These are phyloP conservation scores for Caenorhabditis becei DNA, from an alignment of 2,888 invertebrate genomes.

Conservation along the genomic window DNA sequence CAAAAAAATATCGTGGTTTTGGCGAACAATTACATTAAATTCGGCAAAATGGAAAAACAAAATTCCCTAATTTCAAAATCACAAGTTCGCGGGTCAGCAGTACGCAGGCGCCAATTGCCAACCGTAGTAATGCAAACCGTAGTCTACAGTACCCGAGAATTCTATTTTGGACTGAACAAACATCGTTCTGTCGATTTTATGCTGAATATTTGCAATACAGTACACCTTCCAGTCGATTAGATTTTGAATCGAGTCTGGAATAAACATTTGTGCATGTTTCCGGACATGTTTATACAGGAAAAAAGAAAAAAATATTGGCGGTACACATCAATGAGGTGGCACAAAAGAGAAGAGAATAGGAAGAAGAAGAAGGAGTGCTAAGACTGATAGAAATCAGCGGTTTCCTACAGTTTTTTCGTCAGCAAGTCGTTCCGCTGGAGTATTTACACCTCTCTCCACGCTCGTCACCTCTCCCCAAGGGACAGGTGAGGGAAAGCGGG, in stretches of 20 bases:
- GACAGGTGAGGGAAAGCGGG: no score
- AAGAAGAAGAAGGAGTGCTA: conserved; percentile 12
- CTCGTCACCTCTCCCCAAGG: background rate
- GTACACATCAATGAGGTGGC: background rate
- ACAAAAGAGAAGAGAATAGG: conserved; percentile 5
- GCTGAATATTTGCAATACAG: conserved; percentile 20
- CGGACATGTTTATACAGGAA: conserved; percentile 31
- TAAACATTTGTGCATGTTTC: conserved; percentile 10
- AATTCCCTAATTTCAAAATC: background rate
- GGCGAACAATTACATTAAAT: no score
- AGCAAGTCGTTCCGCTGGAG: background rate
- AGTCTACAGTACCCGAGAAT: background rate
- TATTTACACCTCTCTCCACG: background rate
- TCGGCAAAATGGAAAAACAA: no score
- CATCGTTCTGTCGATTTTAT: background rate
- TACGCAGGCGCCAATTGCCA: conserved; percentile 7
- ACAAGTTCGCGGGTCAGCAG: background rate
- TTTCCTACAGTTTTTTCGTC: background rate
- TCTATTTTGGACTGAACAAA: background rate
- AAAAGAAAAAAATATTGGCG: background rate
- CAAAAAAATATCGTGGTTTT: no score
- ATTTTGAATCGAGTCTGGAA: conserved; percentile 19
- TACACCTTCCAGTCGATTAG: background rate
- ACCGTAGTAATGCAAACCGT: conserved; percentile 7
- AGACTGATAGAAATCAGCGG: conserved; percentile 11